These are phyloP conservation scores for Spinibarbus caldwelli DNA, from an alignment of 2,797 vertebrate genomes.

Conservation along the genomic window DNA sequence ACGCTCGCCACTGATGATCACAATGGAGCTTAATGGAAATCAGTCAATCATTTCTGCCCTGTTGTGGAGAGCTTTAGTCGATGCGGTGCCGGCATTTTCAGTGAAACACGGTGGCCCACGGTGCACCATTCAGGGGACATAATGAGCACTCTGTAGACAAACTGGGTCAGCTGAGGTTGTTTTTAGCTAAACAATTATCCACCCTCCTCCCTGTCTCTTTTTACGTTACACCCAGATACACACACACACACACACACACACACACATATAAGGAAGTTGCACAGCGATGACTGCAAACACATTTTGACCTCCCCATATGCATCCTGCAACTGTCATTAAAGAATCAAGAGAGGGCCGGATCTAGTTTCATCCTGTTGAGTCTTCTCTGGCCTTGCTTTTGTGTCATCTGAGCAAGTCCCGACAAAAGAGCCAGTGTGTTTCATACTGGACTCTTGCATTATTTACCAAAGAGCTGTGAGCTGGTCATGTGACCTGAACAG, in stretches of 20 bases:
- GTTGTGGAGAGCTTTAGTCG: conserved; percentile 3
- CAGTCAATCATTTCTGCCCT: conserved; percentile 14
- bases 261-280: background rate
- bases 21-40: conserved; percentile 33
- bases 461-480: conserved; percentile 65
- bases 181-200: conserved; percentile 43
- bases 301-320: conserved; percentile 28
- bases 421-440: conserved; percentile 68
- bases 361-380: conserved; percentile 67
- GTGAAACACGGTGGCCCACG: conserved; percentile 6
- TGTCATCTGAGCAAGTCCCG: conserved; percentile 56
- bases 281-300: conserved; percentile 41
- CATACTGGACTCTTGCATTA: conserved; percentile 70
- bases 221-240: conserved; percentile 22
- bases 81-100: conserved; percentile 20
- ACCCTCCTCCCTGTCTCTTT: background rate
- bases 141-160: conserved; percentile 26
- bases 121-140: conserved; percentile 6
- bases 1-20: background rate
- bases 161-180: conserved; percentile 43
- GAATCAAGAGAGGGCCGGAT: conserved; percentile 62
- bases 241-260: too few relatives aligned
- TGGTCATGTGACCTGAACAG: conserved; percentile 58
- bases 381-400: conserved; percentile 57
- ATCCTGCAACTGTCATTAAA: conserved; percentile 63